These are phyloP conservation scores for Palythoa heliodiscus DNA, from an alignment of 92 coral and sea anemone genomes.

Conservation along the genomic window DNA sequence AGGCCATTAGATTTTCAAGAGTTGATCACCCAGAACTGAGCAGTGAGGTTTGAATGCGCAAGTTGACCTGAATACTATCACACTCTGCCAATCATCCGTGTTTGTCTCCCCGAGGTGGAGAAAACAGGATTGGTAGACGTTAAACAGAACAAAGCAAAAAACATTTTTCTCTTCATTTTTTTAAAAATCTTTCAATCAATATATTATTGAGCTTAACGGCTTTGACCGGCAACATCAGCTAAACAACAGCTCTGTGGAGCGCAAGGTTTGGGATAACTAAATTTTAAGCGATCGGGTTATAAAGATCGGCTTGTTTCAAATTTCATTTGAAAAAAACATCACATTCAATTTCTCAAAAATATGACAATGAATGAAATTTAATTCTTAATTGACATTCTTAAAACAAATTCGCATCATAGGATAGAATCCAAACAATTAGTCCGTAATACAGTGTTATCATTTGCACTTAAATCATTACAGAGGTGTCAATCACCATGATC, in stretches of 20 bases:
- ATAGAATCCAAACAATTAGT: conserved; percentile 75
- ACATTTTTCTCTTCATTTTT: not conserved
- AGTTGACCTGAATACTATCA: conserved; percentile 1
- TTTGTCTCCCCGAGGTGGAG: conserved; percentile 1
- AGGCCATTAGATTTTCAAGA: conserved; percentile 43
- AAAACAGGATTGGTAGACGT: not conserved
- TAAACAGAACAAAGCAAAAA: conserved; percentile 12
- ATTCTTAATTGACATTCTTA: conserved; percentile 65
- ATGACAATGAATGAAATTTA: conserved; percentile 56
- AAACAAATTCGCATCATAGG: conserved; percentile 70
- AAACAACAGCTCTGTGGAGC: conserved; percentile 13
- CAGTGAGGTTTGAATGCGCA: conserved; percentile 3
- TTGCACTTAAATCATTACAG: conserved; percentile 69
- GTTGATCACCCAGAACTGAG: conserved; percentile 29
- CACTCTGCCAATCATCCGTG: not conserved
- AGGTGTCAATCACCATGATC: conserved; percentile 86
- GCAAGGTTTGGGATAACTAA: not conserved
- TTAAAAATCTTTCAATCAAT: not conserved
- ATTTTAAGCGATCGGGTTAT: not conserved
- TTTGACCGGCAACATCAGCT: not conserved
- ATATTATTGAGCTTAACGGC: not conserved
- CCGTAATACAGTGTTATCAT: conserved; percentile 79
- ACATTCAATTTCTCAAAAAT: conserved; percentile 34
- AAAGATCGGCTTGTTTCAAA: conserved; percentile 22
- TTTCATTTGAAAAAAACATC: conserved; percentile 22